Conservation (phyloP, 2,797 vertebrate genomes). For the Dermochelys coriacea region DNA sequence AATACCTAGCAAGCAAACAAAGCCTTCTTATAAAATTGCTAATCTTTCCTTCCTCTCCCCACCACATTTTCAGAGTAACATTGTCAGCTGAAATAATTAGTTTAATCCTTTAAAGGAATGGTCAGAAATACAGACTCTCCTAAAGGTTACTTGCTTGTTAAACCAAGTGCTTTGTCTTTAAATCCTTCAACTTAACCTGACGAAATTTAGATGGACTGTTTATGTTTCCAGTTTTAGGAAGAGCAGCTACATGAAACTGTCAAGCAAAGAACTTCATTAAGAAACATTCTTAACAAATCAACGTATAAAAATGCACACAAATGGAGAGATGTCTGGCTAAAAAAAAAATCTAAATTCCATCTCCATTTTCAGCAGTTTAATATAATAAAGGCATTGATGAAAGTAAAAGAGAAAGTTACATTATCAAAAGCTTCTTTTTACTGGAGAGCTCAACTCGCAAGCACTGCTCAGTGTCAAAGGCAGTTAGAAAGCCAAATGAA, state of each 20-base stretch:
- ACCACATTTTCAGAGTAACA: not conserved
- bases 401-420: not conserved
- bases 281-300: constrained; percentile 4
- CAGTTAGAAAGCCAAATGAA: constrained; percentile 17
- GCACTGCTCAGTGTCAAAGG: not conserved
- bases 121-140: not conserved
- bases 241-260: not conserved
- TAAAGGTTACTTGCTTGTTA: not conserved
- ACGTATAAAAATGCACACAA: not conserved
- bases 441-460: constrained; percentile 10
- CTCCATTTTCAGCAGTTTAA: not conserved
- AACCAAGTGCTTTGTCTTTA: not conserved
- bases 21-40: not conserved
- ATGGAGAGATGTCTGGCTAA: not conserved
- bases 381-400: not conserved
- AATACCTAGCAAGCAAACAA: not conserved
- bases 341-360: not conserved
- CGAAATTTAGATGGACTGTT: not conserved
- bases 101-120: not conserved
- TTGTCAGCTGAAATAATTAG: not conserved
- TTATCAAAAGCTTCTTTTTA: not conserved
- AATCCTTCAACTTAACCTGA: not conserved
- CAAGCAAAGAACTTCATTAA: not conserved
- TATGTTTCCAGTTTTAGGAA: constrained; percentile 11
- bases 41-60: not conserved